These are phyloP conservation scores for Escarpia spicata DNA, from an alignment of 2,888 invertebrate genomes.

Conservation along the genomic window DNA sequence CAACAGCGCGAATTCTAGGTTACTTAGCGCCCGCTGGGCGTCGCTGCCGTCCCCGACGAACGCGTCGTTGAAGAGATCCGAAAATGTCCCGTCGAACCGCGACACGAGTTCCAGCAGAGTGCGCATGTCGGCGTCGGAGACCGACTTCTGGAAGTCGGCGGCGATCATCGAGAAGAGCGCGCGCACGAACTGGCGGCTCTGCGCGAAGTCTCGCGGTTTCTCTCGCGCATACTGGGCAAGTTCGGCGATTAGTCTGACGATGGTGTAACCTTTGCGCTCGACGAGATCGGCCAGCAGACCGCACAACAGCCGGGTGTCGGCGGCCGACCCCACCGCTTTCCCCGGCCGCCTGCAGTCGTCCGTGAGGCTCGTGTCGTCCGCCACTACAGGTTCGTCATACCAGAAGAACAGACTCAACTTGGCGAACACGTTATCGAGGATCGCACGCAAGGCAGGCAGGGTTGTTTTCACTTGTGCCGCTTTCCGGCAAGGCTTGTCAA, in stretches of 20 bases:
- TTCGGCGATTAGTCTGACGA: not conserved
- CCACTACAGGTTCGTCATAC: not conserved
- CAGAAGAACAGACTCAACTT: not conserved
- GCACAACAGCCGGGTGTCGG: not conserved
- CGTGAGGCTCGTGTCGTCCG: not conserved
- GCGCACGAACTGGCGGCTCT: not conserved
- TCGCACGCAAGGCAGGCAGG: not conserved
- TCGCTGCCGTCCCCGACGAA: not conserved
- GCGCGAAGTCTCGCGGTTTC: constrained; percentile 9
- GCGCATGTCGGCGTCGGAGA: not conserved
- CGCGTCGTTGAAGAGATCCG: not conserved
- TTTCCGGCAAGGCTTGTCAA: not conserved
- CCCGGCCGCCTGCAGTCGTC: not conserved
- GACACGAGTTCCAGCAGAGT: not conserved
- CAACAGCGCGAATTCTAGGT: not conserved
- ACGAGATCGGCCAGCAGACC: not conserved
- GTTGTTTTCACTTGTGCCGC: not conserved
- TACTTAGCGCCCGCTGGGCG: not conserved
- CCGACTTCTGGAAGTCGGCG: not conserved
- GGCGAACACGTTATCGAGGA: not conserved
- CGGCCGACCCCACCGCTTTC: not conserved
- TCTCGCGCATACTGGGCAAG: not conserved
- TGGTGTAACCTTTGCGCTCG: not conserved
- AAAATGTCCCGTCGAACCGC: not conserved
- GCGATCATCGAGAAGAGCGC: constrained; percentile 3